Base-by-base conservation (phyloP, 2,797 vertebrate species). In the Huso huso region DNA sequence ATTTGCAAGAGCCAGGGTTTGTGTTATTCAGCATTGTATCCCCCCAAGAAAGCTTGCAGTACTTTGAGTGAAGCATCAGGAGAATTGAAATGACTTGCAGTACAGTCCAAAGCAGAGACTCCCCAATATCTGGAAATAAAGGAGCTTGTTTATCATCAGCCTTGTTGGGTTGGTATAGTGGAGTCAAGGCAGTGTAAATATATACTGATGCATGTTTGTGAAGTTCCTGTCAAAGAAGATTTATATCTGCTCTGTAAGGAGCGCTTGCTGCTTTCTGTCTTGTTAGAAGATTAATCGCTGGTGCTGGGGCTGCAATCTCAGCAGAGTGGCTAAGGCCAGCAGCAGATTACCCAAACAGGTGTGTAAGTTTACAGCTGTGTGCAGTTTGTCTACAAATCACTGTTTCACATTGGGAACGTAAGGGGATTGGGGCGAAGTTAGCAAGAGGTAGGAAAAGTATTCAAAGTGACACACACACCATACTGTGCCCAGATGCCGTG, bases 251-350 rank as follows among this genome's bases (percentile, higher is more conserved):
- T 74, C 60, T 70, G 76, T 72, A 77, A 80, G 75, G 77, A 71
- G 74, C 77, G 78, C 77, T 74, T 83, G 76, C 78, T 70, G 82
- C 81, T 81, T 79, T 78, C 83, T 73, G 78, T 83, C 83, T 84
- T 84, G 83, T 88, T 76, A 73, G 79, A 79, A 77, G 84, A 89
- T 89, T 88, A 89, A 90, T 91, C 83, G 86, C 77, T 74, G 80
- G 78, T 68, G 11, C 48, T 8, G 61, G 13, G 8, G 18, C 61
- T 9, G 61, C 61, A 62, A 72, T 76, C 78, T 75, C 74, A 68
- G 72, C 55, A 64, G 73, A 79, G 79, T 72, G 78, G 67, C 81
- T 84, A 86, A 88, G 88, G 87, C 88, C 84, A 82, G 82, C 77
- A 69, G 75, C 82, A 77, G 67, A 18, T 37, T 62, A 62, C 72